Conservation (phyloP, 2,797 vertebrate species). For the Streptopelia turtur region DNA sequence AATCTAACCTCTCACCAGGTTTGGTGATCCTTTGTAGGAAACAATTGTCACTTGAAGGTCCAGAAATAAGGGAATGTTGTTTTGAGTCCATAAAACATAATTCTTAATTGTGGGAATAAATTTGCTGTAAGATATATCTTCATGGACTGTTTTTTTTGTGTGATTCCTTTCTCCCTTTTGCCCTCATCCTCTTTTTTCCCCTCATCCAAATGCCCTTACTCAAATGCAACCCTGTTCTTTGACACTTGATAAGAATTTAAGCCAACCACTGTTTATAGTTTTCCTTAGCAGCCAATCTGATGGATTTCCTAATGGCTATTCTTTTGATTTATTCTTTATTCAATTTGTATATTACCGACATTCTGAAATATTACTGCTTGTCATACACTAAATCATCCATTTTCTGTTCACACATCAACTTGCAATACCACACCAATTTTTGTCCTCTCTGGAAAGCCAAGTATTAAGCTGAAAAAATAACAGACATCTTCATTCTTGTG, state of each 20-base stretch:
- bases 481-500: not conserved
- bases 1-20: slow-evolving; percentile 25
- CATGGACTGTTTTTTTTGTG: not conserved
- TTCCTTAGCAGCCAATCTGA: slow-evolving; percentile 28
- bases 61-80: not conserved
- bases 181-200: not conserved
- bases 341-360: not conserved
- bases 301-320: slow-evolving; percentile 26
- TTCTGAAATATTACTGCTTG: slow-evolving; percentile 19
- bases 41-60: slow-evolving; percentile 9
- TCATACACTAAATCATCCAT: slow-evolving; percentile 8
- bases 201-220: not conserved
- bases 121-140: not conserved
- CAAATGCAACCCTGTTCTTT: not conserved
- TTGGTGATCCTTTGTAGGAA: not conserved
- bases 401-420: not conserved
- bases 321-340: not conserved
- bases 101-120: not conserved
- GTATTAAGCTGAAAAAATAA: slow-evolving; percentile 5
- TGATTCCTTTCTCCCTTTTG: not conserved
- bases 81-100: not conserved
- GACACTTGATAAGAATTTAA: not conserved
- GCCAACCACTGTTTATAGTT: not conserved
- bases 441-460: not conserved
- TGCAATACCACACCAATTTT: not conserved